Percentiles rank a stretch among this genome's conserved stretches.
These are phyloP conservation scores for Wasmannia auropunctata DNA, from an alignment of 1,140 invertebrate species.

Conservation along the genomic window DNA sequence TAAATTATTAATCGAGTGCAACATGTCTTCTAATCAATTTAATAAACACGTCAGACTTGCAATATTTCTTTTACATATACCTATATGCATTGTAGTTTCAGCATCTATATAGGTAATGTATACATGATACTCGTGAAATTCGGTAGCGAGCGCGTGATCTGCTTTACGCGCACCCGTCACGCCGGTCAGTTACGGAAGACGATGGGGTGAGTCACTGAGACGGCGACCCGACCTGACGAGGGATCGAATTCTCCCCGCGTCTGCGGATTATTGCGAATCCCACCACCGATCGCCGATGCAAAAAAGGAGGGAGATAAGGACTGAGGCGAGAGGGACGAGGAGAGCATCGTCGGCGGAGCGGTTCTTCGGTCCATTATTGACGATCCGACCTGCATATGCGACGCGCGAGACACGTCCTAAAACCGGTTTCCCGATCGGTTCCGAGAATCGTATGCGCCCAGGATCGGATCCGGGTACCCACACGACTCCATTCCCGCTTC, in stretches of 20 bases:
- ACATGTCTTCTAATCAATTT: background rate
- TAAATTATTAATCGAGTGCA: background rate
- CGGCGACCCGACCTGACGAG: constrained; percentile 38
- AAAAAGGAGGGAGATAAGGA: constrained; percentile 43
- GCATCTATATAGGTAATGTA: too few species aligned
- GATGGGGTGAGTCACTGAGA: constrained; percentile 64
- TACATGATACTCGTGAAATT: background rate
- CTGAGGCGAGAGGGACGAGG: constrained; percentile 26
- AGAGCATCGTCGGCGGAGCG: constrained; percentile 65
- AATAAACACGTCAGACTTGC: background rate
- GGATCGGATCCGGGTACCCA: constrained; percentile 81
- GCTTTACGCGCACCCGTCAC: background rate
- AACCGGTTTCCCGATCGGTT: constrained; percentile 80
- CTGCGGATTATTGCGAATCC: constrained; percentile 70
- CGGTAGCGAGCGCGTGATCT: background rate
- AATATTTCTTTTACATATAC: background rate
- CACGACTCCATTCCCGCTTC: constrained; percentile 53
- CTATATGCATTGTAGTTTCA: background rate
- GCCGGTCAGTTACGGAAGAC: constrained; percentile 14
- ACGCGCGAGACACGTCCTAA: constrained; percentile 71
- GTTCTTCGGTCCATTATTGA: constrained; percentile 77
- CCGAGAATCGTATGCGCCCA: constrained; percentile 71
- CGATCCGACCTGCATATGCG: constrained; percentile 69
- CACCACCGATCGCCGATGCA: constrained; percentile 35
- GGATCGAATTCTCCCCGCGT: constrained; percentile 71